These are phyloP conservation scores for Callitettix versicolor DNA, from an alignment of 1,140 invertebrate species.

Conservation along the genomic window DNA sequence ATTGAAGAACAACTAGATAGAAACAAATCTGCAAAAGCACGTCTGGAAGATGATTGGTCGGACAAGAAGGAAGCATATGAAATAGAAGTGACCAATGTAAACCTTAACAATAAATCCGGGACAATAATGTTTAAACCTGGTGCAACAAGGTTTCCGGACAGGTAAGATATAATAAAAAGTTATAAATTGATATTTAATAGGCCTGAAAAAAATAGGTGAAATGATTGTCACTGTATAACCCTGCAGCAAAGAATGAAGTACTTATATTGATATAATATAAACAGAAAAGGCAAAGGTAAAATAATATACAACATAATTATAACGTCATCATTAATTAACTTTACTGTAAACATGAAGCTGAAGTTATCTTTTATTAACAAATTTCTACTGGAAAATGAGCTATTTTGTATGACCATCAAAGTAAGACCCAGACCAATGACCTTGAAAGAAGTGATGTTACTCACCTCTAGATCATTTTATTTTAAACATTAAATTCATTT, in stretches of 20 bases:
- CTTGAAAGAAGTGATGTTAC: too few species aligned
- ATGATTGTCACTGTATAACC: not conserved
- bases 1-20: conserved; percentile 62
- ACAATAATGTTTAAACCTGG: conserved; percentile 57
- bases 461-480: too few species aligned
- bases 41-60: conserved; percentile 79
- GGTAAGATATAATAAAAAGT: conserved; percentile 32
- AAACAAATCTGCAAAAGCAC: conserved; percentile 64
- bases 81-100: conserved; percentile 53
- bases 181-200: not conserved
- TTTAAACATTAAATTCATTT: too few species aligned
- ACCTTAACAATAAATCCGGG: conserved; percentile 50
- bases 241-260: not conserved
- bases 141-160: conserved; percentile 53
- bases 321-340: too few species aligned
- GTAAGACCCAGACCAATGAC: too few species aligned
- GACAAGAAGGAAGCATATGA: conserved; percentile 73
- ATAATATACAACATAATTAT: too few species aligned
- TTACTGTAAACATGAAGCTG: too few species aligned
- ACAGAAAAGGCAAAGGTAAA: too few species aligned
- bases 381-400: too few species aligned
- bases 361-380: too few species aligned
- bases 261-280: too few species aligned
- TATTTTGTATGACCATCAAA: too few species aligned
- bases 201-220: not conserved